phyloP scores from a whole-genome alignment of 37 sponge, comb jelly and placozoan species.

The Mnemiopsis leidyi region DNA sequence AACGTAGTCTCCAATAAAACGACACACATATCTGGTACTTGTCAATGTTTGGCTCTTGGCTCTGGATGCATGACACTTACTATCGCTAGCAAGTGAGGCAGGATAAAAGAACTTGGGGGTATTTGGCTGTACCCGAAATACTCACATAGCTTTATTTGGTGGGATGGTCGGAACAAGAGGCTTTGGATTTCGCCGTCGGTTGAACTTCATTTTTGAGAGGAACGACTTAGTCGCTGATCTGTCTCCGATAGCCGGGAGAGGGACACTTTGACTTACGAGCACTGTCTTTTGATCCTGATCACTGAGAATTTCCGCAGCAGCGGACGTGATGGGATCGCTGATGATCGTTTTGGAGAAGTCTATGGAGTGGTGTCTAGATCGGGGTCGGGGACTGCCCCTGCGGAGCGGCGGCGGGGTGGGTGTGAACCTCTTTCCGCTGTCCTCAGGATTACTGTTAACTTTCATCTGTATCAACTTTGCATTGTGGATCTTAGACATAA shows the following conservation, averaged over 20 bases:
- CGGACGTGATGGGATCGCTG: conserved; percentile 28
- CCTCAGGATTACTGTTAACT: background rate
- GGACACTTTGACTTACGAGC: conserved; percentile 25
- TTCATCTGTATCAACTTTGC: conserved; percentile 48
- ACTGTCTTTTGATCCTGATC: conserved; percentile 21
- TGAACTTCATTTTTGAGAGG: conserved; percentile 27
- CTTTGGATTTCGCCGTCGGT: background rate
- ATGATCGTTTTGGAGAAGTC: background rate
- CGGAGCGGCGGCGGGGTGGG: conserved; percentile 41
- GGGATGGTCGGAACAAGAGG: background rate
- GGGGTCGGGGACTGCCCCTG: conserved; percentile 14
- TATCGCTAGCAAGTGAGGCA: background rate
- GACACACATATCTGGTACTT: too few relatives aligned
- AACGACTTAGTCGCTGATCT: background rate
- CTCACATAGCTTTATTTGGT: conserved; percentile 6
- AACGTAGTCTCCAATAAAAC: background rate
- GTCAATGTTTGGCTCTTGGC: background rate
- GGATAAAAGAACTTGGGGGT: background rate
- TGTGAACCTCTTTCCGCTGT: background rate
- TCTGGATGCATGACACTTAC: too few relatives aligned
- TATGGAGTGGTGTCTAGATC: conserved; percentile 20
- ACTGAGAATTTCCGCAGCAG: conserved; percentile 34
- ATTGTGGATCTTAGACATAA: conserved; percentile 42
- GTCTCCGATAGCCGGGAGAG: conserved; percentile 42
- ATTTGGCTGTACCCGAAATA: background rate